Evolutionary conservation across 2,888 invertebrate species (phyloP), one percentile per base, ranked within the genome.

Genomic region (Anaspis maculata): DNA sequence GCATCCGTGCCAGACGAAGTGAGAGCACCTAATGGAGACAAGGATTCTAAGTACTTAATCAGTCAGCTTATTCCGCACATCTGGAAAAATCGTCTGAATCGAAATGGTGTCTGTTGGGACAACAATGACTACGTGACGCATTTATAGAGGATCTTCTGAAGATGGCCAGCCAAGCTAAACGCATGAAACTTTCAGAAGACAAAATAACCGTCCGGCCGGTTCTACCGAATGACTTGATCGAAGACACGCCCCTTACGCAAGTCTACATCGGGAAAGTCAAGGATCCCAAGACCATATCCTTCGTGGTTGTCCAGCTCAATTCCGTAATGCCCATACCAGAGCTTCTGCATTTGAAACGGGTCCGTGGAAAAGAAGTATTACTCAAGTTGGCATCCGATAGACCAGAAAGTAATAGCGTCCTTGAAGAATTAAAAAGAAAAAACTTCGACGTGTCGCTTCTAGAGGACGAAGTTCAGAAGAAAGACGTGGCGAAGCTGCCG

Each of bases 281-380:
- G 32, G 69, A 79, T 34, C 71, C 70, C 13, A 78, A 75, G 52
- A 63, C 71, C 9, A 76, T 77, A 24, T 83, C 84, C 0, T 68
- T 62, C 37, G 68, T 78, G 0, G 76, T 89, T 24, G 47, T 64
- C 13, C 60, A 71, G 23, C 59, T 83, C 9, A 78, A 76, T 45
- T 66, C 72, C 15, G 67, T 69, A 15, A 47, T 76, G 21, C 78
- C 83, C 0, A 51, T 85, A 3, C 69, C 71, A 10, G 68, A 71
- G 10, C 64, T 85, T 6, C 70, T 71, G 26, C 85, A 88, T 62
- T 64, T 89, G 11, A 89, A 89, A 57, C 71, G 88, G 42, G 80
- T 84, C 1, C 69, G 72, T 23, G 72, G 72, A 3, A 70, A 64
- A 9, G 25, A 70, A 74, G 66, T 86, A 1, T 52, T 86, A 7